Evolutionary conservation across 2,888 invertebrate genomes (phyloP).

Genomic region (Parnassius smintheus): DNA sequence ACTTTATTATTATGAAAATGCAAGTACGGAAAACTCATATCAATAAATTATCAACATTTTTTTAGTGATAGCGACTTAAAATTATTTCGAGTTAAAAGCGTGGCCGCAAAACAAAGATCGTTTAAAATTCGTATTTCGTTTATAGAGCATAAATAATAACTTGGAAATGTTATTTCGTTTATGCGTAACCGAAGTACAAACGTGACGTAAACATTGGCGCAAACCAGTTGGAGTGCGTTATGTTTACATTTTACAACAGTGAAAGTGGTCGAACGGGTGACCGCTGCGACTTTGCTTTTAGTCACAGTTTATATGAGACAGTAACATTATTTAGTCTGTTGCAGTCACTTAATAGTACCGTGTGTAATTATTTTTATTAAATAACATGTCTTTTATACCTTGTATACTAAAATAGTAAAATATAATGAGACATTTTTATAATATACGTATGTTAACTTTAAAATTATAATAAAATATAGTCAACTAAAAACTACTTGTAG

Average conservation of each 20-base stretch:
- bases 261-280: conserved; percentile 49
- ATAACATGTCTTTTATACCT: too few relatives aligned
- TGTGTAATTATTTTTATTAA: not conserved
- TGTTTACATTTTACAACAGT: conserved; percentile 45
- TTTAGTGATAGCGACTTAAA: too few relatives aligned
- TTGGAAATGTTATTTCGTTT: conserved; percentile 16
- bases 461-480: too few relatives aligned
- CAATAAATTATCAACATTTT: too few relatives aligned
- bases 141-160: conserved; percentile 12
- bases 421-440: too few relatives aligned
- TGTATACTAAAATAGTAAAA: too few relatives aligned
- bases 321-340: conserved; percentile 10
- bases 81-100: not conserved
- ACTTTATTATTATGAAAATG: not conserved
- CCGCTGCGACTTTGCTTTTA: conserved; percentile 33
- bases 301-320: conserved; percentile 18
- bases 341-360: not conserved
- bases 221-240: conserved; percentile 42
- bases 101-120: conserved; percentile 2
- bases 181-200: conserved; percentile 26
- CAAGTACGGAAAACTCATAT: too few relatives aligned
- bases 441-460: too few relatives aligned
- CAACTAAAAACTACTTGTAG: too few relatives aligned
- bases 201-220: conserved; percentile 33
- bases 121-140: conserved; percentile 20